phyloP scores from a whole-genome alignment of 2,888 invertebrate species.

The Lamproptera curius region DNA sequence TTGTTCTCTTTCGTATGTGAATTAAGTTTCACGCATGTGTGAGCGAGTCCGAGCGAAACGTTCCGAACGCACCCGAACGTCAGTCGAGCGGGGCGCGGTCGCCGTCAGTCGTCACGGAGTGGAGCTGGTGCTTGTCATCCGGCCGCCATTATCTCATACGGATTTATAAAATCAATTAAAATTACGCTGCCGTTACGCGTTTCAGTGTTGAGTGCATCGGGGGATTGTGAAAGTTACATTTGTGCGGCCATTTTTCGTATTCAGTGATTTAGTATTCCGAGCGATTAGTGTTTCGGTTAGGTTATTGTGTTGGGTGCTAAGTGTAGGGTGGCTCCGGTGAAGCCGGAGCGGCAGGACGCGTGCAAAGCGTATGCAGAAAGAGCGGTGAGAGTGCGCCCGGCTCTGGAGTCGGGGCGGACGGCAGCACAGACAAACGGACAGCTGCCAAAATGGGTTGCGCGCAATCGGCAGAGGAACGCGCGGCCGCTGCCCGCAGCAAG shows the following conservation, averaged over 20 bases:
- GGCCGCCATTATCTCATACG: conserved; percentile 80
- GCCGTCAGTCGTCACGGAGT: conserved; percentile 79
- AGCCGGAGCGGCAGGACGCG: conserved; percentile 67
- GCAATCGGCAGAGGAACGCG: conserved; percentile 99
- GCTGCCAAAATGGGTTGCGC: conserved; percentile 96
- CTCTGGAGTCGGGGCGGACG: conserved; percentile 75
- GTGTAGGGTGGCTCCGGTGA: conserved; percentile 69
- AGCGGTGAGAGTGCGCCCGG: conserved; percentile 80
- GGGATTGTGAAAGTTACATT: conserved; percentile 39
- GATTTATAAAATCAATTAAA: conserved; percentile 73
- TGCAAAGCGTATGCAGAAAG: conserved; percentile 73
- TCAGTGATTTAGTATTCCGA: conserved; percentile 33
- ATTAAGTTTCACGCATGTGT: conserved; percentile 69
- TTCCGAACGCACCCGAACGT: conserved; percentile 71
- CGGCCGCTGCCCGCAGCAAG: conserved; percentile 96
- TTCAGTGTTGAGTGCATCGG: conserved; percentile 49
- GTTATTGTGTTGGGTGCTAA: conserved; percentile 67
- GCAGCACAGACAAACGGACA: conserved; percentile 70
- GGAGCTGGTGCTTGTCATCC: conserved; percentile 78
- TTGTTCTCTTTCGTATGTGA: conserved; percentile 56
- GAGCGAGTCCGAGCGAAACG: conserved; percentile 70
- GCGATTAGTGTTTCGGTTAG: conserved; percentile 68
- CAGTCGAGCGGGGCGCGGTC: conserved; percentile 80
- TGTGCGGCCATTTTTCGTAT: conserved; percentile 32
- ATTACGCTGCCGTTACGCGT: conserved; percentile 59